These are phyloP conservation scores for Orthonychiurus folsomi DNA, from an alignment of 2,888 invertebrate species.

Conservation along the genomic window DNA sequence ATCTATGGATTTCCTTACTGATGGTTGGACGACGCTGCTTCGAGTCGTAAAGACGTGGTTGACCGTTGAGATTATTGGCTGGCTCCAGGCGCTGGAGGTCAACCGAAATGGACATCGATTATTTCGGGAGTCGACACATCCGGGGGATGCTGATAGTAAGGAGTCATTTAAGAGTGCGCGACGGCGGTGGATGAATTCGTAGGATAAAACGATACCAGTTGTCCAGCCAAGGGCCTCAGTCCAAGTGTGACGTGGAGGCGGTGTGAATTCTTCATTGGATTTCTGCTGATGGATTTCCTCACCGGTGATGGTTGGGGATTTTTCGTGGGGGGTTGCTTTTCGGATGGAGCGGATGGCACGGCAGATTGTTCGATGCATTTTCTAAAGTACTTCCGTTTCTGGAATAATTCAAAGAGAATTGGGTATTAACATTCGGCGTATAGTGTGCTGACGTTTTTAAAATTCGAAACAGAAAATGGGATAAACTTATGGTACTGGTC, in stretches of 20 bases:
- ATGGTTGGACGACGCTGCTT: background rate
- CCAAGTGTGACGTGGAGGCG: constrained; percentile 27
- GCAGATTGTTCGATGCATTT: constrained; percentile 33
- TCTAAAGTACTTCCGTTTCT: no score
- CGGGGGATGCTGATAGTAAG: background rate
- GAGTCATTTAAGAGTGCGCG: constrained; percentile 1
- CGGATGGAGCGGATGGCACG: constrained; percentile 29
- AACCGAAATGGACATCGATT: constrained; percentile 18
- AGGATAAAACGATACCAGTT: constrained; percentile 26
- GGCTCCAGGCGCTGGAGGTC: constrained; percentile 17
- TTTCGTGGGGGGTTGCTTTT: constrained; percentile 29
- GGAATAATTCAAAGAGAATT: no score
- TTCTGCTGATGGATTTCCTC: constrained; percentile 29
- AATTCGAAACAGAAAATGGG: no score
- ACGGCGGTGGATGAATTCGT: constrained; percentile 26
- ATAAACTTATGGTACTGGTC: no score
- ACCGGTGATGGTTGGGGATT: constrained; percentile 23
- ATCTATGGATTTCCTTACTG: constrained; percentile 25
- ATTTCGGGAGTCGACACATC: background rate
- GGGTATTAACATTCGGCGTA: no score
- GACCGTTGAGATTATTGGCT: constrained; percentile 17
- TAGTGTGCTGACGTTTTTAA: no score
- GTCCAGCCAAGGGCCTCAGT: constrained; percentile 34
- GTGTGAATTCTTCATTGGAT: constrained; percentile 19
- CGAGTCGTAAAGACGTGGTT: background rate